Base-by-base conservation (phyloP, 2,888 invertebrate genomes). In the Theretra japonica region DNA sequence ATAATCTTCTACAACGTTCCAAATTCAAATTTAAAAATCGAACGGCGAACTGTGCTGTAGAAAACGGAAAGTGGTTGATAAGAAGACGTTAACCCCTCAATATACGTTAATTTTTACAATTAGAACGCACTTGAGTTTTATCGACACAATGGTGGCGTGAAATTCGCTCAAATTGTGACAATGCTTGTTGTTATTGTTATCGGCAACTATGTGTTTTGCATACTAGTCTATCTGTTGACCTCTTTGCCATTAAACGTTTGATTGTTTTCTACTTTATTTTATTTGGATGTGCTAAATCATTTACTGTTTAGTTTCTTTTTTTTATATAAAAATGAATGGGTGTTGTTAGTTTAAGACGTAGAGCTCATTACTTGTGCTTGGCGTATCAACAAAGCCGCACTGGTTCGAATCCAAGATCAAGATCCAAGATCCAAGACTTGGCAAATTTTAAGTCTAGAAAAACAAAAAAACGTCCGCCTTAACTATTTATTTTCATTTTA, bases 1-100 rank as follows among this genome's bases (percentile, higher is more conserved):
- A 41, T 2, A 41, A 41, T 15, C 41, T 11, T 48, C 23, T 48
- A 65, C 33, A 23, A 65, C 48, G 23, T 15, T 65, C 6, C 65
- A 41, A 65, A 65, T 48, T 23, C 21, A 23, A 65, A 53, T 53
- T 50, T n/a, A 7, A 53, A 53, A 53, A 53, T 53, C 53, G 53
- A 53, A 53, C 6, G 17, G 1, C 5, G n/a, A 53, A n/a, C 53
- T n/a, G n/a, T 17, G 2, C 48, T 21, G 21, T 65, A 23, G 7
- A 21, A 65, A 65, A 65, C 65, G 48, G 65, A 65, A 48, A 65
- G 62, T 41, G 33, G 1, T 23, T 65, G 65, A 65, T 65, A 65
- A 65, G 15, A 23, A 65, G 65, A 23, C 65, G 65, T 65, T 65
- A 65, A 65, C 65, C 65, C 48, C 41, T 48, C 65, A 15, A 17